Evolutionary conservation across 2,888 invertebrate species (phyloP).

Genomic region (Cremastobaeus sp.): DNA sequence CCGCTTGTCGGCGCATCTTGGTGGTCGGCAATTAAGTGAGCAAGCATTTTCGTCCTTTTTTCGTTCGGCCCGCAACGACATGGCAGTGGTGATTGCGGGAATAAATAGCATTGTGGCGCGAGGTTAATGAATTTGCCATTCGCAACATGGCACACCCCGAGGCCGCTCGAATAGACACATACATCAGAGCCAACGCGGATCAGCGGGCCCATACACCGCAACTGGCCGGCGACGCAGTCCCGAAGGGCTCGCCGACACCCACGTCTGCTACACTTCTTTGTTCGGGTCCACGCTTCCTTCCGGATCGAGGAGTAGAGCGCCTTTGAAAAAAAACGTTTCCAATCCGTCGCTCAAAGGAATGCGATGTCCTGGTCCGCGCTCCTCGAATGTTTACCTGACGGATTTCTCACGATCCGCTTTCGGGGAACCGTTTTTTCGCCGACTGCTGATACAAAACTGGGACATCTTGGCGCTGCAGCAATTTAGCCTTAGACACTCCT

Average conservation of each 20-base stretch:
- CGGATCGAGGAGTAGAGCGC: constrained; percentile 52
- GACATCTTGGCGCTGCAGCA: constrained; percentile 11
- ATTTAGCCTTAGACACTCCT: constrained; percentile 12
- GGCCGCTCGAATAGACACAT: constrained; percentile 52
- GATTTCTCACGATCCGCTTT: constrained; percentile 53
- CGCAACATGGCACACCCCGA: constrained; percentile 34
- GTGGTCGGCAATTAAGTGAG: constrained; percentile 64
- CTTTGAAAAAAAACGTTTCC: constrained; percentile 16
- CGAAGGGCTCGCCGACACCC: constrained; percentile 33
- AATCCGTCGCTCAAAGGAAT: constrained; percentile 39
- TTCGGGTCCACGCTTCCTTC: constrained; percentile 67
- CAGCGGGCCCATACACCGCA: constrained; percentile 18
- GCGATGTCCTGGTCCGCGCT: constrained; percentile 29
- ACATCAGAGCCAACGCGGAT: constrained; percentile 37
- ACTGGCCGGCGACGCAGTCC: background rate
- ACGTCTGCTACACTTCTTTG: constrained; percentile 62
- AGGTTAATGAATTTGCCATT: constrained; percentile 64
- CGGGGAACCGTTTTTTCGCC: constrained; percentile 28
- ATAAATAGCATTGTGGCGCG: constrained; percentile 58
- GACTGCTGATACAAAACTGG: constrained; percentile 29
- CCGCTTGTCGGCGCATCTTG: constrained; percentile 58
- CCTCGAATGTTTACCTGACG: constrained; percentile 46
- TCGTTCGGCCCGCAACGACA: constrained; percentile 29
- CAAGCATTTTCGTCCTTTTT: constrained; percentile 56
- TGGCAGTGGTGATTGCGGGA: constrained; percentile 51